These are phyloP conservation scores for Micronisus gabar DNA, from an alignment of 2,113 vertebrate genomes.

Conservation along the genomic window DNA sequence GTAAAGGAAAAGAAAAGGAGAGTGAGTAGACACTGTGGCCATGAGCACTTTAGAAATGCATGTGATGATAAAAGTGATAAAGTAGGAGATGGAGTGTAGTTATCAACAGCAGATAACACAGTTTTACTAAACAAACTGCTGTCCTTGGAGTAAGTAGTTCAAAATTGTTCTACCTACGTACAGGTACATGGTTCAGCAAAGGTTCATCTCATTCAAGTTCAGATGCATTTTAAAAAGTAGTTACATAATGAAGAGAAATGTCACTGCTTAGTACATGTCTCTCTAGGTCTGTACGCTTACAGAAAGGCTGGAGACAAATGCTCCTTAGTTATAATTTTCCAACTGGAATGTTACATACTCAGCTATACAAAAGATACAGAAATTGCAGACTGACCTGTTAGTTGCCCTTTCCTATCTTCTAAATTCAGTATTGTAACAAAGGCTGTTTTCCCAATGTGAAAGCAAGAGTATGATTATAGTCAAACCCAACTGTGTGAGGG, in stretches of 20 bases:
- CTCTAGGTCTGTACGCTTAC: not conserved
- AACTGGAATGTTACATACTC: not conserved
- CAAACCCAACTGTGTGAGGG: not conserved
- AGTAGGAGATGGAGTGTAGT: not conserved
- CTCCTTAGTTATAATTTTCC: not conserved
- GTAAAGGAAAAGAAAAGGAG: not conserved
- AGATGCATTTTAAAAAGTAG: not conserved
- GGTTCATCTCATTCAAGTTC: not conserved
- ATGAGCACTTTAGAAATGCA: not conserved
- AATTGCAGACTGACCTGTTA: not conserved
- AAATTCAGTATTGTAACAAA: not conserved
- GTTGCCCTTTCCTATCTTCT: conserved; percentile 9
- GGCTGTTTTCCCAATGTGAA: not conserved
- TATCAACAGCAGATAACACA: not conserved
- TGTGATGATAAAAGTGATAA: not conserved
- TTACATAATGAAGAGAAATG: conserved; percentile 10
- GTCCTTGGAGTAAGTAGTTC: not conserved
- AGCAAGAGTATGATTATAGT: not conserved
- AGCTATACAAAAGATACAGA: not conserved
- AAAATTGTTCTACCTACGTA: not conserved
- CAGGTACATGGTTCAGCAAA: conserved; percentile 13
- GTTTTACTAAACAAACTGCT: conserved; percentile 2
- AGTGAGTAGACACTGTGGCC: not conserved
- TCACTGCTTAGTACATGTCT: not conserved
- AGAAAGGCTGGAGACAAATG: not conserved